Evolutionary conservation across 2,888 invertebrate species (phyloP).

Genomic region (Brachypterus glaber): DNA sequence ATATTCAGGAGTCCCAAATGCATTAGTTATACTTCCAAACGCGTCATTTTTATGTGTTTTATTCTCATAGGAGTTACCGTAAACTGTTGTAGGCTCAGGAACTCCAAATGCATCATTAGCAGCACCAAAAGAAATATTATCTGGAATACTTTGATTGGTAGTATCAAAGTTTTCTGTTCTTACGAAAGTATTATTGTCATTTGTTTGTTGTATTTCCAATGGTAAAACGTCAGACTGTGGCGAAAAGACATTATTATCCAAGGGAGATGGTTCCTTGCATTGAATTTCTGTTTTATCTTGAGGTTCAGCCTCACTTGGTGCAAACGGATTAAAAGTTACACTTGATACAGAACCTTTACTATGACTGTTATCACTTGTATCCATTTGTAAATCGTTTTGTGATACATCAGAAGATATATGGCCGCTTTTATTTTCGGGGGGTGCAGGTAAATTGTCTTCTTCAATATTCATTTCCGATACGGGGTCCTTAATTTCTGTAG

Average conservation of each 20-base stretch:
- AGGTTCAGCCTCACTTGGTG: too few relatives aligned
- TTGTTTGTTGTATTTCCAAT: slow-evolving; percentile 23
- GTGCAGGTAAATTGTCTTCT: slow-evolving; percentile 12
- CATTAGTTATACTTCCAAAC: not conserved
- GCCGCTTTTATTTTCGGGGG: slow-evolving; percentile 21
- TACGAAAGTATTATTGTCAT: not conserved
- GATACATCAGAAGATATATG: slow-evolving; percentile 35
- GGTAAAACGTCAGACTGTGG: slow-evolving; percentile 13
- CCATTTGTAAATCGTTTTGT: slow-evolving; percentile 37
- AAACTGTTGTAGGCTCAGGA: not conserved
- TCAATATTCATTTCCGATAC: slow-evolving; percentile 9
- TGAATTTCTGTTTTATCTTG: slow-evolving; percentile 25
- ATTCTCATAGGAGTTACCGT: not conserved
- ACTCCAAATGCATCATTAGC: not conserved
- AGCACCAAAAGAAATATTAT: too few relatives aligned
- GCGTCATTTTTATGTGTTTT: not conserved
- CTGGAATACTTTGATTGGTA: too few relatives aligned
- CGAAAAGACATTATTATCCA: slow-evolving; percentile 21
- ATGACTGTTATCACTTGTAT: slow-evolving; percentile 39
- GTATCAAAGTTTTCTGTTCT: not conserved
- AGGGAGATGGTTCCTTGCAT: slow-evolving; percentile 16
- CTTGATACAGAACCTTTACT: slow-evolving; percentile 38
- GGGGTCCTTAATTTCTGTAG: not conserved
- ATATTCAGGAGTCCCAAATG: not conserved
- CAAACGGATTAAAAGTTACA: slow-evolving; percentile 44